These are phyloP conservation scores for Cryptomyrus ogoouensis DNA, from an alignment of 2,113 vertebrate species.

Conservation along the genomic window DNA sequence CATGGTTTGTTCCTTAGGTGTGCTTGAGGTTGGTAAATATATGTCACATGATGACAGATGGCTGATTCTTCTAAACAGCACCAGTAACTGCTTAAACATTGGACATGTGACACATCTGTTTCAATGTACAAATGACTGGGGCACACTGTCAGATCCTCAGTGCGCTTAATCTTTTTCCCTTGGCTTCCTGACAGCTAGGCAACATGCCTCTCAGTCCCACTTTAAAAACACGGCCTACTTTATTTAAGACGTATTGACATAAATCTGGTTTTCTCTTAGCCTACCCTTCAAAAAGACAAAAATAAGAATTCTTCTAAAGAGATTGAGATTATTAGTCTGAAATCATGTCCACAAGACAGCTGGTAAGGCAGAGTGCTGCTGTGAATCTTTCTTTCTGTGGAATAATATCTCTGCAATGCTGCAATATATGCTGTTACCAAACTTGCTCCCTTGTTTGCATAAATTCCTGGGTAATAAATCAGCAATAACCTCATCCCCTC, in stretches of 20 bases:
- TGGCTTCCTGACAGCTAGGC: not conserved
- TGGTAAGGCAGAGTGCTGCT: not conserved
- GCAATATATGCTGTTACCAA: not conserved
- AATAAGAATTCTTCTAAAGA: not conserved
- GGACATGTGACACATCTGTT: not conserved
- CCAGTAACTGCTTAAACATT: not conserved
- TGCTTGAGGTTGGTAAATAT: not conserved
- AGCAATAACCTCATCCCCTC: conserved; percentile 27
- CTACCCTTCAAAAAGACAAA: not conserved
- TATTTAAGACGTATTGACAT: not conserved
- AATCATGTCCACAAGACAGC: not conserved
- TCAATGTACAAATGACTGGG: not conserved
- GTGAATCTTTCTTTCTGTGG: not conserved
- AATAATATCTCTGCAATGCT: not conserved
- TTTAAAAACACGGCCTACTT: not conserved
- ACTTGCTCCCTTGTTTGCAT: conserved; percentile 11
- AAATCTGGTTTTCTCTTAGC: not conserved
- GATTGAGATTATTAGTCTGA: not conserved
- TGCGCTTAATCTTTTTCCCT: not conserved
- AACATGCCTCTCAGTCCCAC: not conserved
- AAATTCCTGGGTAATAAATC: conserved; percentile 27
- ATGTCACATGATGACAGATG: not conserved
- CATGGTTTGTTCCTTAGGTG: not conserved
- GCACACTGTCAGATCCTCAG: not conserved
- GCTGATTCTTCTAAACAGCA: not conserved